Evolutionary conservation across 2,888 invertebrate species (phyloP).

Genomic region (Acanthococcus lagerstroemiae): DNA sequence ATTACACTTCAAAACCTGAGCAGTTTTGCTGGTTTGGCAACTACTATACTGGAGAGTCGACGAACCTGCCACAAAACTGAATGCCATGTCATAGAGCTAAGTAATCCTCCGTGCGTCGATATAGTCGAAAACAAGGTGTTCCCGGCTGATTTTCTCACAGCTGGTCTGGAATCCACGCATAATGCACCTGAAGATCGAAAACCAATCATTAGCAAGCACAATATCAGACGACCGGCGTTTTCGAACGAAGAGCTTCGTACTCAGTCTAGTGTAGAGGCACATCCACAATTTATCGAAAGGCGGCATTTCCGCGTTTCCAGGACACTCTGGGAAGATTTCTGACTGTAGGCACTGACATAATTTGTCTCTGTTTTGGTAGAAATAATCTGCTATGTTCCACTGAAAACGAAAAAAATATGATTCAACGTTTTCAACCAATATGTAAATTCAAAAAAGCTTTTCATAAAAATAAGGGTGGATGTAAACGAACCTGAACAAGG

Average conservation of each 20-base stretch:
- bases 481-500: no score
- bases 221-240: no score
- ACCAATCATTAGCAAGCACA: no score
- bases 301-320: slow-evolving; percentile 70
- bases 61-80: slow-evolving; percentile 77
- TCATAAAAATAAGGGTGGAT: no score
- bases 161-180: slow-evolving; percentile 90
- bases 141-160: slow-evolving; percentile 91
- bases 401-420: no score
- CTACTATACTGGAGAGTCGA: no score
- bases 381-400: slow-evolving; percentile 98
- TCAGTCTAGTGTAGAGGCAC: slow-evolving; percentile 80
- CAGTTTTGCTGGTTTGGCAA: no score
- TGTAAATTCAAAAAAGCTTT: not conserved
- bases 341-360: slow-evolving; percentile 60
- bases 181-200: slow-evolving; percentile 72
- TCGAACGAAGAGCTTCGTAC: no score
- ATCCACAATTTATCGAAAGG: slow-evolving; percentile 92
- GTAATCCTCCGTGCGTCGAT: slow-evolving; percentile 82
- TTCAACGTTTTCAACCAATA: no score
- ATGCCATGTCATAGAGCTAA: slow-evolving; percentile 85
- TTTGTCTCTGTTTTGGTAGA: slow-evolving; percentile 88
- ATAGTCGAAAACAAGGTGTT: slow-evolving; percentile 97
- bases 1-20: no score
- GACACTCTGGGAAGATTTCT: slow-evolving; percentile 74